Conservation (phyloP, 2,113 vertebrate genomes). For the Siniperca chuatsi region DNA sequence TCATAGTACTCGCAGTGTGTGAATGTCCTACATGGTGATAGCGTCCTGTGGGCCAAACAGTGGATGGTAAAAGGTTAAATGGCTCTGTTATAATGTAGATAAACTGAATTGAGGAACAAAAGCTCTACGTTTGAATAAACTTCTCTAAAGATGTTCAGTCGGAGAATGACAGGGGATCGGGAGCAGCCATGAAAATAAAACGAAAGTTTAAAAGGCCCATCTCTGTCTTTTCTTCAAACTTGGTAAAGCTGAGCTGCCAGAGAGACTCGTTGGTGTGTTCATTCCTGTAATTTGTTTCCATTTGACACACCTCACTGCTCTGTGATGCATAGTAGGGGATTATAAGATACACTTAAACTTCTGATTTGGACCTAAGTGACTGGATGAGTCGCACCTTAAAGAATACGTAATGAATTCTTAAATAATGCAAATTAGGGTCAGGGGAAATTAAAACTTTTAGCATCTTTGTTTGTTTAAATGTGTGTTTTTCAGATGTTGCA, state of each 20-base stretch:
- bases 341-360: constrained; percentile 11
- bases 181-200: background rate
- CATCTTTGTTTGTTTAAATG: background rate
- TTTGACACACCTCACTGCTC: constrained; percentile 36
- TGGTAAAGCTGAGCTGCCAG: background rate
- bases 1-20: background rate
- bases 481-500: constrained; percentile 2
- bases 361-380: constrained; percentile 43
- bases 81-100: background rate
- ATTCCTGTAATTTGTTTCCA: constrained; percentile 33
- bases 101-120: background rate
- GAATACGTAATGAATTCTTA: constrained; percentile 34
- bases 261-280: background rate
- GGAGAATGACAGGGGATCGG: constrained; percentile 2
- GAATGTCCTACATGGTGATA: too few relatives aligned
- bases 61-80: background rate
- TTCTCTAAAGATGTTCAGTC: background rate
- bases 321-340: constrained; percentile 31
- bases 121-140: background rate
- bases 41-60: too few relatives aligned
- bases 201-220: background rate
- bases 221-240: background rate
- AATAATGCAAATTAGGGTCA: constrained; percentile 44
- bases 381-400: constrained; percentile 43
- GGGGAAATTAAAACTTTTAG: constrained; percentile 62